phyloP scores from a whole-genome alignment of 2,888 invertebrate species.

The Drosophila neutralis region DNA sequence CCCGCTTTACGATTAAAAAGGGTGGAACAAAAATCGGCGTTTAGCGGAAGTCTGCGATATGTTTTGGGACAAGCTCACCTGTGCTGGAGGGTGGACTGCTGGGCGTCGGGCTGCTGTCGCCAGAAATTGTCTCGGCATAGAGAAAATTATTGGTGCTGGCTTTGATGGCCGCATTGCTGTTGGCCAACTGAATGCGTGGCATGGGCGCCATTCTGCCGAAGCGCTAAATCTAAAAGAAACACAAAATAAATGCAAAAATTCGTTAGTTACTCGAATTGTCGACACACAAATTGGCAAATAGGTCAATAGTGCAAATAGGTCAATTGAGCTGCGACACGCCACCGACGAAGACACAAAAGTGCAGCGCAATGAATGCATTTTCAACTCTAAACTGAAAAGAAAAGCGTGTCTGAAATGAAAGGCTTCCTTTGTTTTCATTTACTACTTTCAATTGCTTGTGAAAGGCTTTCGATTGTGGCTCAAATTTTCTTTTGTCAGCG shows the following conservation, averaged over 20 bases:
- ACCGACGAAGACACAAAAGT: constrained; percentile 41
- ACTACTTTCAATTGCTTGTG: not conserved
- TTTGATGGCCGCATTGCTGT: constrained; percentile 60
- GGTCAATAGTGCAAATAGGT: constrained; percentile 62
- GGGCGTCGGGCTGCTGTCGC: constrained; percentile 83
- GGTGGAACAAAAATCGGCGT: not conserved
- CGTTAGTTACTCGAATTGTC: constrained; percentile 20
- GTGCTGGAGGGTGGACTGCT: constrained; percentile 85
- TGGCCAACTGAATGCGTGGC: constrained; percentile 75
- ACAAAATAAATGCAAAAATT: constrained; percentile 11
- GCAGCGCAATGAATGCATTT: constrained; percentile 18
- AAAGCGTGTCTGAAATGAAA: constrained; percentile 1
- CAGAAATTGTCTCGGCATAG: constrained; percentile 79
- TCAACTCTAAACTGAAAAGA: constrained; percentile 17
- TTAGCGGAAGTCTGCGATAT: constrained; percentile 7
- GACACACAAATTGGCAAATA: constrained; percentile 26
- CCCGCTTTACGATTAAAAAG: constrained; percentile 56
- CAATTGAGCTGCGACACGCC: constrained; percentile 47
- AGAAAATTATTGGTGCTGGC: constrained; percentile 65
- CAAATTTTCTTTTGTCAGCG: not conserved
- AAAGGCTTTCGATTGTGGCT: not conserved
- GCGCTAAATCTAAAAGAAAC: constrained; percentile 23
- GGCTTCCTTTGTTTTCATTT: constrained; percentile 2
- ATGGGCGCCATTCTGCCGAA: constrained; percentile 80
- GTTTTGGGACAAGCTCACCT: constrained; percentile 65